A percentile compares a stretch with the other conserved stretches of the same genome.
Evolutionary conservation across 2,113 vertebrate species (phyloP).

Genomic region (Urocynchramus pylzowi): DNA sequence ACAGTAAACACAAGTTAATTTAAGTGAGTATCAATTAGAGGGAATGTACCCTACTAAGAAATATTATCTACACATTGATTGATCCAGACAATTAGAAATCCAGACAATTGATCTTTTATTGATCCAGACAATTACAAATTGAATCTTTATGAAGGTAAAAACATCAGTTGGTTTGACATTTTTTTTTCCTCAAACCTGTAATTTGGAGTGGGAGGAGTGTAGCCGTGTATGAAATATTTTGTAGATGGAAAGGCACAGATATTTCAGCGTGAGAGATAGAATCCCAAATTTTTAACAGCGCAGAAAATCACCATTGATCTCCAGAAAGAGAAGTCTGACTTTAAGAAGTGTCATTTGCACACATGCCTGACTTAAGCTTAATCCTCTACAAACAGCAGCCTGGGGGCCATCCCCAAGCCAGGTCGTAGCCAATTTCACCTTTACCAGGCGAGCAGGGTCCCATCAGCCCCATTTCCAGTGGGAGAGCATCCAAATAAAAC

Average conservation of each 20-base stretch:
- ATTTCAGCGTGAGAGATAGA: neutral
- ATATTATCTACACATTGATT: neutral
- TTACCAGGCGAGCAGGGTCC: neutral
- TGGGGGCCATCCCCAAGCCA: neutral
- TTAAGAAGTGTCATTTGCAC: neutral
- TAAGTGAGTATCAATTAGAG: conserved; percentile 40
- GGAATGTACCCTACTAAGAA: conserved; percentile 7
- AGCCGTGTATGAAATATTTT: neutral
- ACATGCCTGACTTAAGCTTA: neutral
- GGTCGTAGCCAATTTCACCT: neutral
- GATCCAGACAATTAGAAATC: neutral
- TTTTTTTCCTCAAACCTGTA: neutral
- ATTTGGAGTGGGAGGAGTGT: neutral
- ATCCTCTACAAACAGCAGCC: neutral
- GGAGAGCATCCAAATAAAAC: neutral
- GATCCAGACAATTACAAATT: neutral
- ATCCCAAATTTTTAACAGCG: neutral
- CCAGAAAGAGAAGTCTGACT: neutral
- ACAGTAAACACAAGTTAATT: conserved; percentile 60
- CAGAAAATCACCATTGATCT: neutral
- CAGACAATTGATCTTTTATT: conserved; percentile 8
- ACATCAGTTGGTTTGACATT: neutral
- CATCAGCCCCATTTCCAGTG: neutral
- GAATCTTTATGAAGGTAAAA: neutral
- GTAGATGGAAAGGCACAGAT: neutral